These are phyloP conservation scores for Mnemiopsis leidyi DNA, from an alignment of 37 sponge, comb jelly and placozoan genomes.

Conservation along the genomic window DNA sequence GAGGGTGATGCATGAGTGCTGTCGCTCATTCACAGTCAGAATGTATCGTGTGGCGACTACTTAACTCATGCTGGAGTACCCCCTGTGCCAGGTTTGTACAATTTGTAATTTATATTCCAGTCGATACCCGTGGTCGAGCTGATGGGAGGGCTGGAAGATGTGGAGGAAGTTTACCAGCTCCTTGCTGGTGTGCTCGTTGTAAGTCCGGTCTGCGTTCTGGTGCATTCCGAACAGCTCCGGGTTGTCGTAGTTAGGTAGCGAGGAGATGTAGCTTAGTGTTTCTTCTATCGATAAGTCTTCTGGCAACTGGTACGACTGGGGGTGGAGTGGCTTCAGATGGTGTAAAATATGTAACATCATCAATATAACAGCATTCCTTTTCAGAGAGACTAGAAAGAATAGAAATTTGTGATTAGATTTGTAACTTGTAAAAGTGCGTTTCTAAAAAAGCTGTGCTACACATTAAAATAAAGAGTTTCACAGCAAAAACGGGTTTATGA, in stretches of 20 bases:
- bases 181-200: conserved; percentile 66
- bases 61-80: background rate
- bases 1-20: no score
- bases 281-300: conserved; percentile 24
- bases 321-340: no score
- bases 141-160: conserved; percentile 49
- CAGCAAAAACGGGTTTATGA: no score
- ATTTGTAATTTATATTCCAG: background rate
- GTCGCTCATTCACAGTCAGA: background rate
- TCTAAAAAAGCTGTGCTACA: no score
- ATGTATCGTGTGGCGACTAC: background rate
- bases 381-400: no score
- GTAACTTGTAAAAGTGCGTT: no score
- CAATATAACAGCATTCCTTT: no score
- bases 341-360: no score
- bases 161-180: conserved; percentile 58
- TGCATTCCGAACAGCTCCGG: conserved; percentile 99
- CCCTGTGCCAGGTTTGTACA: background rate
- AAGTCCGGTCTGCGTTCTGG: conserved; percentile 97
- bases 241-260: conserved; percentile 84
- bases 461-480: no score
- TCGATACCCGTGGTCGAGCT: background rate
- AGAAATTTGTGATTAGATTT: no score
- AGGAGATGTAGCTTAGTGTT: conserved; percentile 74
- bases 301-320: conserved; percentile 60